Evolutionary conservation across 2,113 vertebrate genomes (phyloP).

Genomic region (Calidris pygmaea): DNA sequence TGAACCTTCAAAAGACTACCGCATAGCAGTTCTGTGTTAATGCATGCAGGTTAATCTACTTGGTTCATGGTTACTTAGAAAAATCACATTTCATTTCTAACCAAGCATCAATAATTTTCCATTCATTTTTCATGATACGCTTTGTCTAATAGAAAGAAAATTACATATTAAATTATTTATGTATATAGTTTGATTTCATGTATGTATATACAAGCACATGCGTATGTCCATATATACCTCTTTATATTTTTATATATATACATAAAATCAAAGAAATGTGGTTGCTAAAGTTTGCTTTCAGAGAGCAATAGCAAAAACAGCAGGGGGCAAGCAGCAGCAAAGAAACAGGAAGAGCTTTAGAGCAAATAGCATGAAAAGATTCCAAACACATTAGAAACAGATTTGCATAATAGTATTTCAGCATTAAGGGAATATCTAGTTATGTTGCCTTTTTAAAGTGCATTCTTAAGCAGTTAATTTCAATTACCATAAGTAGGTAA

Average conservation of each 20-base stretch:
- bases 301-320: slow-evolving; percentile 9
- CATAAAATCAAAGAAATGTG: neutral
- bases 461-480: neutral
- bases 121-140: neutral
- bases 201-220: neutral
- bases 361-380: neutral
- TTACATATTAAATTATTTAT: neutral
- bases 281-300: neutral
- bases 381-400: neutral
- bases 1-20: neutral
- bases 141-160: neutral
- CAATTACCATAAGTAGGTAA: neutral
- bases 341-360: neutral
- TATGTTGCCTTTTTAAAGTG: neutral
- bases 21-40: neutral
- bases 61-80: neutral
- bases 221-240: neutral
- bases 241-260: neutral
- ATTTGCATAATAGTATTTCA: neutral
- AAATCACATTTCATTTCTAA: neutral
- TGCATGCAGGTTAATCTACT: neutral
- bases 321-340: slow-evolving; percentile 47
- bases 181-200: neutral
- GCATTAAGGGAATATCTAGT: slow-evolving; percentile 6
- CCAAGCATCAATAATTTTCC: neutral